Evolutionary conservation across 1,140 invertebrate species (phyloP).

Genomic region (Papilio glaucus): DNA sequence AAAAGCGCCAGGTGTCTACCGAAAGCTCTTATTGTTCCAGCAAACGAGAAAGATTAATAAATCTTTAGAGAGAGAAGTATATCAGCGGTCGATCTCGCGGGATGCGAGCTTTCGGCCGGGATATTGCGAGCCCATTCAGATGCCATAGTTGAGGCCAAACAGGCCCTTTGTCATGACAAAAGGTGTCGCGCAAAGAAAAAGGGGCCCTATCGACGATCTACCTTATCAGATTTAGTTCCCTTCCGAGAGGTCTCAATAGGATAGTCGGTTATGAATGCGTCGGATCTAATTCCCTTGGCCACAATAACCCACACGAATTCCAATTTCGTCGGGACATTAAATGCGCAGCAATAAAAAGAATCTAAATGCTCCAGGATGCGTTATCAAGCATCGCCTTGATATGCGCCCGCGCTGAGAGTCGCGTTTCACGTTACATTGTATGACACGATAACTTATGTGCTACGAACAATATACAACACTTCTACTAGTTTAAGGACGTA

Average conservation of each 20-base stretch:
- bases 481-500: too few relatives aligned
- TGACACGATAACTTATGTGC: conserved; percentile 35
- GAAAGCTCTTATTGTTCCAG: conserved; percentile 78
- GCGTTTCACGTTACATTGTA: conserved; percentile 47
- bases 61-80: conserved; percentile 76
- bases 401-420: conserved; percentile 48
- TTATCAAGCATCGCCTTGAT: conserved; percentile 61
- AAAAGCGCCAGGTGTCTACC: conserved; percentile 79
- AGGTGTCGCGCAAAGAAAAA: conserved; percentile 82
- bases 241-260: conserved; percentile 80
- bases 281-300: conserved; percentile 74
- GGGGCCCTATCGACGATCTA: conserved; percentile 78
- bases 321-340: conserved; percentile 68
- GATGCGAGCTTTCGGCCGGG: conserved; percentile 69
- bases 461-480: too few relatives aligned
- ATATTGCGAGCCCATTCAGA: conserved; percentile 80
- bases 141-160: conserved; percentile 78
- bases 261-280: conserved; percentile 72
- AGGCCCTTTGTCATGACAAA: conserved; percentile 81
- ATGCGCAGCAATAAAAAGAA: conserved; percentile 54
- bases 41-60: conserved; percentile 79
- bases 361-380: conserved; percentile 49
- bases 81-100: conserved; percentile 80
- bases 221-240: conserved; percentile 82
- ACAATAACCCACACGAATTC: conserved; percentile 69